These are phyloP conservation scores for Eremobia ochroleuca DNA, from an alignment of 2,888 invertebrate species.

Conservation along the genomic window DNA sequence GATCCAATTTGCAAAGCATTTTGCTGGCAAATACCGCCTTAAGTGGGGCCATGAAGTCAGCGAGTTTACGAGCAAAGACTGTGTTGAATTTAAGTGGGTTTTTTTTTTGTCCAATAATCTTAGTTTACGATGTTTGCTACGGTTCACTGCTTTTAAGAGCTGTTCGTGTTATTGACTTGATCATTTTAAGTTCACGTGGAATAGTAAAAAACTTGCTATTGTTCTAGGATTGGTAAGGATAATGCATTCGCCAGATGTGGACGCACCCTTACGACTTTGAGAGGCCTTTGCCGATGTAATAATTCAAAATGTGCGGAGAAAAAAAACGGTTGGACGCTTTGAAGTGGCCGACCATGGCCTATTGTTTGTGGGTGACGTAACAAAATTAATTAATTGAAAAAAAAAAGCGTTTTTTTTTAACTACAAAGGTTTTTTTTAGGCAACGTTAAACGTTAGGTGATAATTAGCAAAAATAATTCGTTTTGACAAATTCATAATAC, in stretches of 20 bases:
- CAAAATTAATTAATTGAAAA: conserved; percentile 63
- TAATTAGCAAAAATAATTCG: conserved; percentile 29
- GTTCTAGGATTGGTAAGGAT: neutral
- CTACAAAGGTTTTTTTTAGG: conserved; percentile 30
- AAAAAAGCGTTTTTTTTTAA: conserved; percentile 13
- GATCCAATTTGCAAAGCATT: conserved; percentile 82
- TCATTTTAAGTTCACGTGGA: conserved; percentile 15
- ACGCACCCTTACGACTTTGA: conserved; percentile 59
- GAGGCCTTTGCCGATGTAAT: conserved; percentile 53
- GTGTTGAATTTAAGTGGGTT: conserved; percentile 41
- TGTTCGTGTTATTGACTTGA: conserved; percentile 25
- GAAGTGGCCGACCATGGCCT: conserved; percentile 57
- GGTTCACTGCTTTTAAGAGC: conserved; percentile 35
- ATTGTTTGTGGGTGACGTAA: conserved; percentile 63
- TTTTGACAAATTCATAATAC: neutral
- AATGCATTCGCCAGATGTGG: too few relatives aligned
- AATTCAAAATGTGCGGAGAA: conserved; percentile 62
- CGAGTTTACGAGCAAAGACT: conserved; percentile 42
- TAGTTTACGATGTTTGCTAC: conserved; percentile 58
- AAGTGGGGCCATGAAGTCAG: conserved; percentile 65
- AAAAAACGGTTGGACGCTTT: conserved; percentile 59
- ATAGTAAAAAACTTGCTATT: conserved; percentile 11
- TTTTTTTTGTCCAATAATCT: conserved; percentile 47
- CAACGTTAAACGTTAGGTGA: conserved; percentile 2
- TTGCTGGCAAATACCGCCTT: conserved; percentile 71